Percentiles rank a stretch among this genome's conserved stretches.
phyloP scores from a whole-genome alignment of 2,797 vertebrate genomes.

The Melanotaenia nigrans region DNA sequence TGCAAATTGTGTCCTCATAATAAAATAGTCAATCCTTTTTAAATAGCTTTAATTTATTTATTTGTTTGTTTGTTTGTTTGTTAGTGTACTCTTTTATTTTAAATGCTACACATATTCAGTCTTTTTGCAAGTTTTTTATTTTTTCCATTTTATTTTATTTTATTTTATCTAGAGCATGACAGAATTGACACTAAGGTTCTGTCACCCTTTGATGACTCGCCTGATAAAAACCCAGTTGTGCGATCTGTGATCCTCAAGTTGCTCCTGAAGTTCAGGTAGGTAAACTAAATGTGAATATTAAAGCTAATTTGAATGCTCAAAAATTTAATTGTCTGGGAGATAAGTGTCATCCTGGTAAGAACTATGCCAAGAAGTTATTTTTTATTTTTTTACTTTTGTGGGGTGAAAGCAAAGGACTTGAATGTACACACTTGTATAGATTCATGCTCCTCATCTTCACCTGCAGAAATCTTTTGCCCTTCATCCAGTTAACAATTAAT shows the following conservation, averaged over 20 bases:
- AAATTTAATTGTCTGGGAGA: neutral
- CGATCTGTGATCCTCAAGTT: constrained; percentile 87
- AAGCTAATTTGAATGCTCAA: neutral
- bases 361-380: neutral
- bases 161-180: constrained; percentile 23
- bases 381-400: too few relatives aligned
- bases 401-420: neutral
- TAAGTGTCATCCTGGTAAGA: neutral
- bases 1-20: neutral
- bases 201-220: constrained; percentile 80
- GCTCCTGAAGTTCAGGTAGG: constrained; percentile 79
- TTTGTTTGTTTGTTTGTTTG: too few relatives aligned
- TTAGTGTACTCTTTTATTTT: too few relatives aligned
- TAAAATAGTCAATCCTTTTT: neutral
- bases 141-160: neutral
- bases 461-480: neutral
- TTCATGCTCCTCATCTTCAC: neutral
- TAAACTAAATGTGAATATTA: constrained; percentile 2
- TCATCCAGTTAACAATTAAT: neutral
- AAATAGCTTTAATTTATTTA: too few relatives aligned
- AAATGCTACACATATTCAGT: neutral
- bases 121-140: neutral
- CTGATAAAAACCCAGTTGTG: constrained; percentile 85
- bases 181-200: constrained; percentile 48
- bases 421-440: neutral